phyloP scores from a whole-genome alignment of 2,888 invertebrate genomes.

The Sarcophaga caerulescens region DNA sequence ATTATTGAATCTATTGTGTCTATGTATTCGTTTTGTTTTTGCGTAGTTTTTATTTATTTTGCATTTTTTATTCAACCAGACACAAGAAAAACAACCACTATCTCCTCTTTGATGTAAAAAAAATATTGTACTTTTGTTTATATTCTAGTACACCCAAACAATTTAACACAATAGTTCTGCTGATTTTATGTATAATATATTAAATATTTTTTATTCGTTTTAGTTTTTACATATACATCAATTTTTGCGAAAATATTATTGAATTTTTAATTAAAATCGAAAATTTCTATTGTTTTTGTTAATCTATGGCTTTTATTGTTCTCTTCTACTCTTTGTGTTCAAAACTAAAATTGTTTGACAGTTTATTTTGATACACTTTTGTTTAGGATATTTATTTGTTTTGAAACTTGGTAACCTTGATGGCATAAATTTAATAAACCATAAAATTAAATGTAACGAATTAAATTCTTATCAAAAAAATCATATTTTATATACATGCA shows the following conservation, averaged over 20 bases:
- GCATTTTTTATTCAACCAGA: conserved; percentile 21
- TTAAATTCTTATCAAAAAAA: too few species aligned
- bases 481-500: too few species aligned
- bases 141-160: not conserved
- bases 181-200: not conserved
- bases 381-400: not conserved
- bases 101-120: not conserved
- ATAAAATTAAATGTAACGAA: too few species aligned
- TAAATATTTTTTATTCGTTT: conserved; percentile 1
- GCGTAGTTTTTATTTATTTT: conserved; percentile 49
- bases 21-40: conserved; percentile 29
- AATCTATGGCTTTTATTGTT: conserved; percentile 43
- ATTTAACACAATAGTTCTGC: not conserved
- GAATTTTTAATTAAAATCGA: conserved; percentile 47
- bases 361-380: conserved; percentile 18
- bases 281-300: conserved; percentile 60
- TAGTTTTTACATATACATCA: not conserved
- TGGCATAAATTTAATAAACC: too few species aligned
- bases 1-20: conserved; percentile 1
- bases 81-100: conserved; percentile 33
- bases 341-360: conserved; percentile 43
- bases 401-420: not conserved
- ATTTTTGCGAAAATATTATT: conserved; percentile 30
- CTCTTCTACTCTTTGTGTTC: conserved; percentile 24
- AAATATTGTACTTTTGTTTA: conserved; percentile 1